phyloP scores from a whole-genome alignment of 2,113 vertebrate species.

The Alexandromys fortis region DNA sequence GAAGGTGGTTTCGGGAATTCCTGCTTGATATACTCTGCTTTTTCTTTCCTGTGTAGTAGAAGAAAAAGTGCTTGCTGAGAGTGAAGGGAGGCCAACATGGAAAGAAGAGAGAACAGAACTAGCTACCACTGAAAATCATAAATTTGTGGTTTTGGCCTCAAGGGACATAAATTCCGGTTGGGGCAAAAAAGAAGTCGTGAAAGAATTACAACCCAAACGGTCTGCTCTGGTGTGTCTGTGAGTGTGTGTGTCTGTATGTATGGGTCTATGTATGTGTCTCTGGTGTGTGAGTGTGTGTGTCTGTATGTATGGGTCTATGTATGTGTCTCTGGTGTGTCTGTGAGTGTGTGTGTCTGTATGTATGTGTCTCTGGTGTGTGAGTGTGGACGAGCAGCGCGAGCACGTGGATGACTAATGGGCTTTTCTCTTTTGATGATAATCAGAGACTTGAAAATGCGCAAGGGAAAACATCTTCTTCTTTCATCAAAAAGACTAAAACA shows the following conservation, averaged over 20 bases:
- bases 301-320: no score
- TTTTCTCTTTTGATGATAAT: constrained; percentile 9
- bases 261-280: no score
- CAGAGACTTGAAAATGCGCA: constrained; percentile 8
- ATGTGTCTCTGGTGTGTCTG: no score
- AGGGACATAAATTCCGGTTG: constrained; percentile 59
- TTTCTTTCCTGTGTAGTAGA: not conserved
- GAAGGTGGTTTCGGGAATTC: not conserved
- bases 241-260: no score
- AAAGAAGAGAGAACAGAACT: constrained; percentile 60
- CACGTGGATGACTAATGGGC: not conserved
- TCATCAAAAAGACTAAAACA: constrained; percentile 3
- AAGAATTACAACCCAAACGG: constrained; percentile 51
- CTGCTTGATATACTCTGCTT: not conserved
- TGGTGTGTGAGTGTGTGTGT: no score
- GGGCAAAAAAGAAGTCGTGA: constrained; percentile 16
- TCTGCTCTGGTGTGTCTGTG: not conserved
- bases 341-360: no score
- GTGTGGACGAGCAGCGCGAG: not conserved
- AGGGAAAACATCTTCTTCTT: not conserved
- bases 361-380: not conserved
- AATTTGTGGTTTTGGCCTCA: constrained; percentile 67
- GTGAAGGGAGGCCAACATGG: not conserved
- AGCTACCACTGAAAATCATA: constrained; percentile 49
- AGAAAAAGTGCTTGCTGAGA: not conserved